A percentile compares a stretch with the other conserved stretches of the same genome.
Evolutionary conservation across 2,797 vertebrate genomes (phyloP).

Genomic region (Hozukius guyotensis): DNA sequence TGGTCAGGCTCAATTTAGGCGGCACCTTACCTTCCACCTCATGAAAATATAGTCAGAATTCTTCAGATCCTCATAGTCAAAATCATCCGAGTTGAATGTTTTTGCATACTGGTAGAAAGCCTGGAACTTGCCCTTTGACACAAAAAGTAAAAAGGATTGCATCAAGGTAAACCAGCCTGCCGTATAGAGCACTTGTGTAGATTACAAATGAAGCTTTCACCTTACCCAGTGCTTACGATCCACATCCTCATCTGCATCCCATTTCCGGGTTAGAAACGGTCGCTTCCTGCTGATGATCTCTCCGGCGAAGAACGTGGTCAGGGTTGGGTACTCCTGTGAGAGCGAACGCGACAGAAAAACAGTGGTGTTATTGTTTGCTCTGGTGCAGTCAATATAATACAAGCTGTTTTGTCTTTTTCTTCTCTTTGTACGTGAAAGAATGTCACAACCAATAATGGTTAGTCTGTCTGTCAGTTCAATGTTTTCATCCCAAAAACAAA

Average conservation of each 20-base stretch:
- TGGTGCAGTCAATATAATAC: background rate
- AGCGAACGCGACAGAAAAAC: background rate
- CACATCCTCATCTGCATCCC: constrained; percentile 98
- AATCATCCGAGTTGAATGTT: constrained; percentile 97
- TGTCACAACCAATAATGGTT: background rate
- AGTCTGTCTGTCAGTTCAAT: background rate
- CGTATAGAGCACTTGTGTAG: background rate
- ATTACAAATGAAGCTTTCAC: background rate
- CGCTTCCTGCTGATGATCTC: constrained; percentile 98
- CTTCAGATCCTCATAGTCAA: constrained; percentile 96
- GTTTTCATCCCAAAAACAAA: background rate
- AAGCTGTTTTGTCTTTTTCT: background rate
- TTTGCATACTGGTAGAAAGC: constrained; percentile 99
- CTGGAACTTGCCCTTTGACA: constrained; percentile 94
- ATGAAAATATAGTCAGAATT: constrained; percentile 98
- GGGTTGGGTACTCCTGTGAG: constrained; percentile 91
- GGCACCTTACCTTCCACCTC: constrained; percentile 94
- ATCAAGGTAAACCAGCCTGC: background rate
- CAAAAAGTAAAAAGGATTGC: background rate
- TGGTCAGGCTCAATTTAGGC: background rate
- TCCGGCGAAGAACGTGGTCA: constrained; percentile 98
- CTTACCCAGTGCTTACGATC: constrained; percentile 98
- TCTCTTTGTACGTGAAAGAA: background rate
- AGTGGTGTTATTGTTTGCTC: background rate
- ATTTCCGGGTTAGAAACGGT: constrained; percentile 96